Evolutionary conservation across 2,113 vertebrate species (phyloP).

Genomic region (Motacilla tschutschensis): DNA sequence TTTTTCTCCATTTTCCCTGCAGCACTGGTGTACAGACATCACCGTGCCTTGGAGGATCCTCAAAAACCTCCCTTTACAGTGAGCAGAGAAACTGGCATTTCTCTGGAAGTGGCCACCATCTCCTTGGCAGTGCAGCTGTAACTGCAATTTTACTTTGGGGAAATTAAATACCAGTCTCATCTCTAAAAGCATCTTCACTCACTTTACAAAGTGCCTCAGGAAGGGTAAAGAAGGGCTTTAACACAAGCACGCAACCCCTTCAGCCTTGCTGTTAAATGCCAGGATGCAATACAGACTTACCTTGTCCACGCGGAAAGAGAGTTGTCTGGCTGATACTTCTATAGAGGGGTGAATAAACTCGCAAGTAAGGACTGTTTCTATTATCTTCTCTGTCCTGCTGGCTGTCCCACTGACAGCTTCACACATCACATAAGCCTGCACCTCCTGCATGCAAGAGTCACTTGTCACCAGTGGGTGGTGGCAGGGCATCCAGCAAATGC

Average conservation of each 20-base stretch:
- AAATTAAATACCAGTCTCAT: neutral
- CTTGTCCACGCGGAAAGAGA: conserved; percentile 81
- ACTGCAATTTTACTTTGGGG: neutral
- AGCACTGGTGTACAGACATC: neutral
- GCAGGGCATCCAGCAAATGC: neutral
- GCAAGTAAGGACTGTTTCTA: conserved; percentile 76
- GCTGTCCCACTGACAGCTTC: conserved; percentile 61
- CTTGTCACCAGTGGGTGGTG: neutral
- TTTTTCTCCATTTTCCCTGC: neutral
- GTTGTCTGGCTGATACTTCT: conserved; percentile 72
- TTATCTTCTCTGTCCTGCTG: conserved; percentile 64
- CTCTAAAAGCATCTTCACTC: neutral
- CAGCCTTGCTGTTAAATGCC: neutral
- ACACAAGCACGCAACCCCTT: rapidly evolving
- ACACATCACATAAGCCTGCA: conserved; percentile 80
- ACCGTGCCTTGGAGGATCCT: neutral
- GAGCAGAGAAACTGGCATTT: neutral
- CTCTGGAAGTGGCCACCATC: neutral
- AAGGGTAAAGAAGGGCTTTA: neutral
- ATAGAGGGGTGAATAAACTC: conserved; percentile 79
- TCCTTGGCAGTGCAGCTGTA: rapidly evolving
- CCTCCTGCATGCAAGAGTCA: conserved; percentile 62
- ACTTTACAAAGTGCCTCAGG: neutral
- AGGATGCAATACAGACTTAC: conserved; percentile 45
- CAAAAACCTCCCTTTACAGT: neutral